Evolutionary conservation across 2,888 invertebrate genomes (phyloP), one percentile per base, ranked within the genome.

Genomic region (Empis stercorea): DNA sequence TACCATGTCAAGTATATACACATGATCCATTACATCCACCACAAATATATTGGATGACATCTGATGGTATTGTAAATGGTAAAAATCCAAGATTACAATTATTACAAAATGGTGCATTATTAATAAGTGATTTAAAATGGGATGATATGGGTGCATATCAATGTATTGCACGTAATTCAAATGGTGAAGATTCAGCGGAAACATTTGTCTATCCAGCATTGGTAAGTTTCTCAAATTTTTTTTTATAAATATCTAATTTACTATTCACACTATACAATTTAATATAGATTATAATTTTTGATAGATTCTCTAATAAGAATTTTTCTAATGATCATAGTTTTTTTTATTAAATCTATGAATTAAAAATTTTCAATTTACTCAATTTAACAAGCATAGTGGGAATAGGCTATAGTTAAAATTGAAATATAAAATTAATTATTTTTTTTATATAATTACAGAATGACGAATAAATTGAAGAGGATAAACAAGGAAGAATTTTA

Each of bases 81-180:
- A 72, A 71, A 20, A 75, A 74, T 56, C 69, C 70, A 3, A 72
- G 74, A 51, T 67, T 73, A 52, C 67, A 71, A 70, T 72, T 78
- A 1, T 70, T 85, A 49, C 75, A 78, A 4, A 81, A 79, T 56
- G 93, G 93, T 1, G 85, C 86, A 56, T 71, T 94, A 23, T 61
- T 86, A 37, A 84, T 94, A 55, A 69, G 73, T 16, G 71, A 76
- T 11, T 71, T 91, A 9, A 71, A 71, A 38, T 94, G 87, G 85
- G 67, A 73, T 10, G 85, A 88, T 57, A 88, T 91, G 89, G 92
- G 91, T 6, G 73, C 74, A 16, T 91, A 81, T 65, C 80, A 74
- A 1, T 94, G 94, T 62, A 71, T 79, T 13, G 86, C 82, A 0
- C 76, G 78, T 54, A 85, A 84, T 58, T 61, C 70, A 14, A 68